A percentile compares a stretch with the other conserved stretches of the same genome.
Conservation (phyloP, 2,113 vertebrate genomes). For the Rhizomys pruinosus region DNA sequence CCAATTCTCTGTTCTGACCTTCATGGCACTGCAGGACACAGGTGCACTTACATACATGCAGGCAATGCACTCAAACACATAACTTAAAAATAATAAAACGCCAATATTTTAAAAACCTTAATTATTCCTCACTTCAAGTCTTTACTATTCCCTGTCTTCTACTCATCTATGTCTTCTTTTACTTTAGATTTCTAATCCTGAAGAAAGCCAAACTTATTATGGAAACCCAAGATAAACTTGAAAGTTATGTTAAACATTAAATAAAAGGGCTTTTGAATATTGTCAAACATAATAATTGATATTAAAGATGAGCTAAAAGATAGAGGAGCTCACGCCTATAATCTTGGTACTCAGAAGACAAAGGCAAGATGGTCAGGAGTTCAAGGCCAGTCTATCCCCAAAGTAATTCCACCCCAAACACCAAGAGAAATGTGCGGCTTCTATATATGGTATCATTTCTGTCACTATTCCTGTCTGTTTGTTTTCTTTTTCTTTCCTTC, state of each 20-base stretch:
- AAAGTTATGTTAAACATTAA: not conserved
- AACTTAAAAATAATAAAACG: no score
- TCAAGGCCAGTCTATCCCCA: not conserved
- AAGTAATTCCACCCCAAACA: not conserved
- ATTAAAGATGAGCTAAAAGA: not conserved
- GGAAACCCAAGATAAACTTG: not conserved
- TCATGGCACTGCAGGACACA: no score
- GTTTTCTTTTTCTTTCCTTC: not conserved
- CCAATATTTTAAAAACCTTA: no score
- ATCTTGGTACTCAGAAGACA: not conserved
- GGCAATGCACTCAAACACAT: no score
- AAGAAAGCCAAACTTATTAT: constrained; percentile 4
- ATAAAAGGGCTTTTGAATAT: not conserved
- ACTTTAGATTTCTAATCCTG: not conserved
- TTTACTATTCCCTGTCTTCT: no score
- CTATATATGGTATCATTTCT: not conserved
- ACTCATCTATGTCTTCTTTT: constrained; percentile 15
- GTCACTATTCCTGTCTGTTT: not conserved
- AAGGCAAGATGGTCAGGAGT: not conserved
- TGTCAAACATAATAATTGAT: not conserved
- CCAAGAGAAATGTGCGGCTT: not conserved
- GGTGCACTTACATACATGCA: no score
- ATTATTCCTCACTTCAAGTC: no score
- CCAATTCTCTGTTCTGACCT: no score
- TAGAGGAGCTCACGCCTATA: not conserved